These are phyloP conservation scores for Engystomops pustulosus DNA, from an alignment of 2,113 vertebrate species.

Conservation along the genomic window DNA sequence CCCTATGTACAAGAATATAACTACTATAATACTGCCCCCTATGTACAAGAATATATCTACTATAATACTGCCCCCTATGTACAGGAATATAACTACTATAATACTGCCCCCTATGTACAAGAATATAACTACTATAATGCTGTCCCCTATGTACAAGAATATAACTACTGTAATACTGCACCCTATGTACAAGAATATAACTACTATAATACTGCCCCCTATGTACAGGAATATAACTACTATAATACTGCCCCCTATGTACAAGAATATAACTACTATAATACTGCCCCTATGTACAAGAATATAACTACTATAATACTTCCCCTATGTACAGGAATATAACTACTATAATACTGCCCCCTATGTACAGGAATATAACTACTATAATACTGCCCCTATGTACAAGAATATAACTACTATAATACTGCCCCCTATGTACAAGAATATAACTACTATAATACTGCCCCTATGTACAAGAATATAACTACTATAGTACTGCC, in stretches of 20 bases:
- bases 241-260: neutral
- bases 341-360: constrained; percentile 1
- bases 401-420: constrained; percentile 5
- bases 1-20: too few relatives aligned
- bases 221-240: neutral
- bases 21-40: too few relatives aligned
- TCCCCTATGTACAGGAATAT: neutral
- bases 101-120: neutral
- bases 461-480: neutral
- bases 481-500: neutral
- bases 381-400: neutral
- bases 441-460: constrained; percentile 3
- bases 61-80: neutral
- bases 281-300: neutral
- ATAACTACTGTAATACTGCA: constrained; percentile 1
- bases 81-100: neutral
- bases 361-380: neutral
- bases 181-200: neutral
- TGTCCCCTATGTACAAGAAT: neutral
- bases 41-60: neutral
- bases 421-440: constrained; percentile 1
- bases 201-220: neutral
- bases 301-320: constrained; percentile 8
- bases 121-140: neutral
- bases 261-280: constrained; percentile 12